Base-by-base conservation (phyloP, 2,797 vertebrate genomes). In the Danio jaintianensis region DNA sequence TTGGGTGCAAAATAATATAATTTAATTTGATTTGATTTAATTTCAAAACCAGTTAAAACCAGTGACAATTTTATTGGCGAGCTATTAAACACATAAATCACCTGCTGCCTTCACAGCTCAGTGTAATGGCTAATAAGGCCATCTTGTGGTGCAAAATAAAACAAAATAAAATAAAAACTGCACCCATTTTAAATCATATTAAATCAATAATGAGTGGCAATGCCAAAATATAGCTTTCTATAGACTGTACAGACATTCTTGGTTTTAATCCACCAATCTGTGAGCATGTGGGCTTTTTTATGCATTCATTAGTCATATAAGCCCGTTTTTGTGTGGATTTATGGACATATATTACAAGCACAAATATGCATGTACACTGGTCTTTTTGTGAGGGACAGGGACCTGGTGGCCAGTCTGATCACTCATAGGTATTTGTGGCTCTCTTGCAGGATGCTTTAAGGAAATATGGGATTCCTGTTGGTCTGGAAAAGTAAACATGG, bases 391-490 rank as follows among this genome's bases (percentile, higher is more conserved):
- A n/a, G 15, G 56, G 56, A 69, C 47, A 53, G 52, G 75, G n/a
- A 72, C 22, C 52, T 61, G 69, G 68, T 67, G 63, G 55, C 38
- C 73, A 45, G 62, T 50, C 53, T 48, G 62, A 67, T 20, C 42
- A 12, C 45, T 79, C 42, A 45, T 68, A 43, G 79, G 20, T 61
- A 64, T 84, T 80, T 63, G 55, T 56, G 56, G 59, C 72, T 77
- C 62, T 84, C 68, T 52, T 78, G 15, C n/a, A 72, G 70, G 71
- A 85, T 74, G 64, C 73, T 45, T 42, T n/a, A 62, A 78, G 81
- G 82, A 87, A 85, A 79, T 82, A 78, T 75, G 72, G 74, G 75
- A 86, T 86, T 82, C 63, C 78, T 82, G 75, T 82, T 67, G 85
- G 83, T 84, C 78, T 69, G 55, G 69, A 58, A 81, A 71, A 81